Conservation (phyloP, 2,113 vertebrate species). For the Podarcis cretensis region DNA sequence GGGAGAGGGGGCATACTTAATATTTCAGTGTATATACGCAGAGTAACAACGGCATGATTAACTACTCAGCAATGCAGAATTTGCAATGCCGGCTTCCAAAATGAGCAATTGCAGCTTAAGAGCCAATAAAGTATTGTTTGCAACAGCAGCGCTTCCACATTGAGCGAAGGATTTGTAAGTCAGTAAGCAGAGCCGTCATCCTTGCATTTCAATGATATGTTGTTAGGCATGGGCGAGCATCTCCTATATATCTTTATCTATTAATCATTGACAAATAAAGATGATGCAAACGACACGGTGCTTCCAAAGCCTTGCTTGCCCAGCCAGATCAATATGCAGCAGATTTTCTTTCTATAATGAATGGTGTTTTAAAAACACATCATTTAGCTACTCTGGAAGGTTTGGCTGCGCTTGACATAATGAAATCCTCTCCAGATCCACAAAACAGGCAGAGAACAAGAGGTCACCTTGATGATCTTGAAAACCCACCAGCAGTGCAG, state of each 20-base stretch:
- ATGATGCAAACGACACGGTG: slow-evolving; percentile 1
- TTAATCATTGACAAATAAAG: neutral
- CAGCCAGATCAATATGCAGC: neutral
- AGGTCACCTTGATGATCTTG: neutral
- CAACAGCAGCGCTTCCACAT: neutral
- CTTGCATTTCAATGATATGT: neutral
- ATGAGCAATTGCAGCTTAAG: neutral
- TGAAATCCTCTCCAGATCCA: neutral
- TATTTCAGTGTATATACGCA: neutral
- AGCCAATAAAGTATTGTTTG: neutral
- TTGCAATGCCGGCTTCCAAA: neutral
- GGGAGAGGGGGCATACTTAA: neutral
- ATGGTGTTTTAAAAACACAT: neutral
- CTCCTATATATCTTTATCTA: neutral
- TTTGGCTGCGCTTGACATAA: slow-evolving; percentile 5
- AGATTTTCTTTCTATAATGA: neutral
- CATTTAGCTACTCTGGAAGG: neutral
- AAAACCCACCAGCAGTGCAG: neutral
- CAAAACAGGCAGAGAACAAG: neutral
- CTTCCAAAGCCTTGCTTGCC: neutral
- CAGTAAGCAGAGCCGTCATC: no score
- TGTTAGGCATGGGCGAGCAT: neutral
- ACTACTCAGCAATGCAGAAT: neutral
- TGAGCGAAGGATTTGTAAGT: neutral
- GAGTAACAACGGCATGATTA: neutral